Percentiles rank a stretch among this genome's conserved stretches.
Evolutionary conservation across 2,888 invertebrate species (phyloP).

Genomic region (Tuberolachnus salignus): DNA sequence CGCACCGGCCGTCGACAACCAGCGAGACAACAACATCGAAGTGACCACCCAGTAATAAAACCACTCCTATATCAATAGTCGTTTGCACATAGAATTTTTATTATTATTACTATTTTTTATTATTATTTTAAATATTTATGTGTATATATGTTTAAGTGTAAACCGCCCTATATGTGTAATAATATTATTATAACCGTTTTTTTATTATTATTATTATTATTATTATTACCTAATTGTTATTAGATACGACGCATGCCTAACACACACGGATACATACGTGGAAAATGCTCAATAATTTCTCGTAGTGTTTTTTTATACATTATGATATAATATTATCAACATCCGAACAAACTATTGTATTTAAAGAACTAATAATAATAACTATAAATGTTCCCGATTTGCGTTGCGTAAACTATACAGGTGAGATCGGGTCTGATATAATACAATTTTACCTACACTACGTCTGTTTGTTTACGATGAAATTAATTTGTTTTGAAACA

Average conservation of each 20-base stretch:
- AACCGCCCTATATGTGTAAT: constrained; percentile 1
- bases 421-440: not conserved
- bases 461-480: not conserved
- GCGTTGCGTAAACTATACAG: no score
- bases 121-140: not conserved
- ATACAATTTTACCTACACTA: not conserved
- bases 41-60: not conserved
- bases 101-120: constrained; percentile 7
- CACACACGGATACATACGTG: constrained; percentile 9
- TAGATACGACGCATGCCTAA: constrained; percentile 23
- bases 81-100: not conserved
- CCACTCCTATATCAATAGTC: not conserved
- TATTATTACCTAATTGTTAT: not conserved
- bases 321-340: not conserved
- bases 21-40: not conserved
- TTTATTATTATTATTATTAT: not conserved
- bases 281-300: constrained; percentile 33
- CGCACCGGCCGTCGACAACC: not conserved
- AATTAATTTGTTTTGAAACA: constrained; percentile 42
- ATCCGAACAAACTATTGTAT: not conserved
- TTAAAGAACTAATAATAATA: not conserved
- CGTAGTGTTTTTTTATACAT: constrained; percentile 1
- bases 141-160: not conserved
- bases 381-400: no score
- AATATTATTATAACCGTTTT: constrained; percentile 10